Conservation (phyloP, 37 sponge, comb jelly and placozoan genomes). For the Spongilla lacustris region DNA sequence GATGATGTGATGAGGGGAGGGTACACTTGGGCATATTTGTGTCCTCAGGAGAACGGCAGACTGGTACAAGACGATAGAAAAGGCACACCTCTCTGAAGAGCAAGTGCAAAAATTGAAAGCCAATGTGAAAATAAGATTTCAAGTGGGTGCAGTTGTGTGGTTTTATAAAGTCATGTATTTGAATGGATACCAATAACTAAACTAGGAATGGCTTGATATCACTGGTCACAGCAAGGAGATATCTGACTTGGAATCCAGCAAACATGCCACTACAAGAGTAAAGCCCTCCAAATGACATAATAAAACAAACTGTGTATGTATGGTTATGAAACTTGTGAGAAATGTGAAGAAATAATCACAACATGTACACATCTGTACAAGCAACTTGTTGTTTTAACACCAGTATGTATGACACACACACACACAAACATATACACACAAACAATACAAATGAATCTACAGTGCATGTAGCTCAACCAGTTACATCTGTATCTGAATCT, state of each 20-base stretch:
- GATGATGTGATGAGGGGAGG: neutral
- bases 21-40: neutral
- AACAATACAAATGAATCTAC: neutral
- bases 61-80: conserved; percentile 55
- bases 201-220: conserved; percentile 72
- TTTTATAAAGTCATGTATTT: neutral
- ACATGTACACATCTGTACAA: neutral
- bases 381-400: neutral
- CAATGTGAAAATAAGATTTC: conserved; percentile 49
- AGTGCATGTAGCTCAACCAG: conserved; percentile 41
- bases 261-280: neutral
- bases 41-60: conserved; percentile 34
- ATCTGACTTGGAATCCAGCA: conserved; percentile 27
- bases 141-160: conserved; percentile 19
- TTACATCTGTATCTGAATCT: conserved; percentile 74
- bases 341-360: neutral
- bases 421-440: neutral
- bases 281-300: neutral
- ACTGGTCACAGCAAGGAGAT: conserved; percentile 70
- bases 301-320: too few relatives aligned
- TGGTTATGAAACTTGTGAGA: too few relatives aligned
- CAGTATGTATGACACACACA: neutral
- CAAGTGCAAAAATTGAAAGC: conserved; percentile 49
- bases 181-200: neutral
- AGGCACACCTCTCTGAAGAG: conserved; percentile 36